A percentile compares a stretch with the other conserved stretches of the same genome.
These are phyloP conservation scores for Leptinotarsa texana DNA, from an alignment of 1,140 invertebrate species.

Conservation along the genomic window DNA sequence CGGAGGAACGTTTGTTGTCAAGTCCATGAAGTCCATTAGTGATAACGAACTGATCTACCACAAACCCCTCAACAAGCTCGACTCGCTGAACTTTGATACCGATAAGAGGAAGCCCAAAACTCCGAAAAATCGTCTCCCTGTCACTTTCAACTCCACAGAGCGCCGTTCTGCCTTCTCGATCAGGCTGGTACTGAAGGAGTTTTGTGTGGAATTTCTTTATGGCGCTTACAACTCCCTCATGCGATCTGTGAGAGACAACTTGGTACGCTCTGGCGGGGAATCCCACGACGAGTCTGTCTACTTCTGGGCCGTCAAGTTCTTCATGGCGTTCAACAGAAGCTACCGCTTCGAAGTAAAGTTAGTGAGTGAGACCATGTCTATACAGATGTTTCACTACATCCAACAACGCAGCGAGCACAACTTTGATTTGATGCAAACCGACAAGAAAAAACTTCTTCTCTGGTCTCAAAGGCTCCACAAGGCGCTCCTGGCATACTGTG, in stretches of 20 bases:
- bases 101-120: conserved; percentile 71
- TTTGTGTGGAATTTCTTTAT: conserved; percentile 90
- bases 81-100: conserved; percentile 75
- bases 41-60: conserved; percentile 89
- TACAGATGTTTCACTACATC: conserved; percentile 88
- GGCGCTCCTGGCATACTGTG: conserved; percentile 68
- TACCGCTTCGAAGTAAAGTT: conserved; percentile 84
- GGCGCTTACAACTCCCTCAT: conserved; percentile 91
- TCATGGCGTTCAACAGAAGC: conserved; percentile 95
- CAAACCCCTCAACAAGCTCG: conserved; percentile 77
- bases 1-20: conserved; percentile 88
- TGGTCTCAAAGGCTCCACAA: conserved; percentile 88
- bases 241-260: conserved; percentile 74
- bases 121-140: conserved; percentile 68
- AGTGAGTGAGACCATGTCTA: conserved; percentile 88
- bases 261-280: conserved; percentile 65
- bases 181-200: conserved; percentile 88
- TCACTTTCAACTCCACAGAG: conserved; percentile 61
- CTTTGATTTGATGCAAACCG: conserved; percentile 81
- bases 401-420: conserved; percentile 90
- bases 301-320: conserved; percentile 91
- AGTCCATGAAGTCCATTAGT: conserved; percentile 92
- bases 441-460: conserved; percentile 81
- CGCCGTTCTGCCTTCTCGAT: conserved; percentile 79
- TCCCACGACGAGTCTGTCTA: conserved; percentile 90